These are phyloP conservation scores for Galago senegalensis DNA, from an alignment of 2,797 vertebrate species.

Conservation along the genomic window DNA sequence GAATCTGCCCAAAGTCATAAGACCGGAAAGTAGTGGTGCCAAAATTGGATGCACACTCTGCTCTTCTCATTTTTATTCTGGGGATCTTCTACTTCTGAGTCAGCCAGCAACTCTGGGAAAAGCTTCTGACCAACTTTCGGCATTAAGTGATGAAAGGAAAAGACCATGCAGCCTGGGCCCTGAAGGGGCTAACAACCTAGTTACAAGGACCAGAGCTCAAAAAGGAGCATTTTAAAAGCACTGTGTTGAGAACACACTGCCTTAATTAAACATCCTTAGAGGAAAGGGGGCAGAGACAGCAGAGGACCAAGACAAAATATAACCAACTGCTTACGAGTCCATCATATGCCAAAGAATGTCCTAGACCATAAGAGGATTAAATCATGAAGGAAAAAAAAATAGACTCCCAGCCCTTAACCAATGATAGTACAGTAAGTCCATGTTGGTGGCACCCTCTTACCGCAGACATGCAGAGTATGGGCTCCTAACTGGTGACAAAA, in stretches of 20 bases:
- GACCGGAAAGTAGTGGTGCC: neutral
- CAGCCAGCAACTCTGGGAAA: conserved; percentile 69
- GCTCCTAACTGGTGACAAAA: neutral
- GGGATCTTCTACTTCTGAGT: conserved; percentile 13
- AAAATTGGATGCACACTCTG: neutral
- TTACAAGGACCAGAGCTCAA: neutral
- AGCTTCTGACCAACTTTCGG: conserved; percentile 57
- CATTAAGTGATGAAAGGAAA: conserved; percentile 63
- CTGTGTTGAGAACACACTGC: neutral
- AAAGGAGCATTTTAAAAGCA: conserved; percentile 13
- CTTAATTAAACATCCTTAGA: conserved; percentile 33
- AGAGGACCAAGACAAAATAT: neutral
- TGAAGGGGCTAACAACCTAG: neutral
- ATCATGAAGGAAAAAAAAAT: neutral
- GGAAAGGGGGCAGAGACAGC: rapidly evolving
- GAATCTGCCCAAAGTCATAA: conserved; percentile 27
- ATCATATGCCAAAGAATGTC: neutral
- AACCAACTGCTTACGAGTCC: neutral
- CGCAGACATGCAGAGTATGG: neutral
- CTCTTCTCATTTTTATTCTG: conserved; percentile 78
- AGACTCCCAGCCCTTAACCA: neutral
- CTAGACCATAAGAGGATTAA: neutral
- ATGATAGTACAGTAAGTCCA: neutral
- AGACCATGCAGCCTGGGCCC: conserved; percentile 31
- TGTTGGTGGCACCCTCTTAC: neutral